phyloP scores from a whole-genome alignment of 2,797 vertebrate species.

The Microctenopoma stevenorrisi region DNA sequence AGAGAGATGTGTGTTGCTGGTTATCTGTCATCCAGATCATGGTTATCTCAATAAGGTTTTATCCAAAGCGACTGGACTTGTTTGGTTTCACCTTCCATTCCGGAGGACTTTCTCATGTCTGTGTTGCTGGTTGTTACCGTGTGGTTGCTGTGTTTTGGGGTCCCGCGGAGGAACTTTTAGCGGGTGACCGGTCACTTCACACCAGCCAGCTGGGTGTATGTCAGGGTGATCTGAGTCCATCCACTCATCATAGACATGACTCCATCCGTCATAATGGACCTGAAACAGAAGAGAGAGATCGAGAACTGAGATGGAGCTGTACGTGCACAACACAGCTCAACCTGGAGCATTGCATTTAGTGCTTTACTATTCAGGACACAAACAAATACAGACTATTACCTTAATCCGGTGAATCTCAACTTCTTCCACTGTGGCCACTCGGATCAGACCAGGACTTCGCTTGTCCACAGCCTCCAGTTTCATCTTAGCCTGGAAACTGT shows the following conservation, averaged over 20 bases:
- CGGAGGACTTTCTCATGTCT: no score
- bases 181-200: constrained; percentile 92
- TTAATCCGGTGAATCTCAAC: constrained; percentile 95
- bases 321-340: neutral
- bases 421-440: constrained; percentile 93
- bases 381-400: constrained; percentile 63
- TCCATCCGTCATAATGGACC: constrained; percentile 98
- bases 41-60: no score
- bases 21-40: neutral
- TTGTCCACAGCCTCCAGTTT: constrained; percentile 96
- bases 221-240: constrained; percentile 95
- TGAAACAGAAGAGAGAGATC: constrained; percentile 57
- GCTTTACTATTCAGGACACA: constrained; percentile 1
- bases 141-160: constrained; percentile 71
- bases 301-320: constrained; percentile 11
- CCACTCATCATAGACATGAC: constrained; percentile 96
- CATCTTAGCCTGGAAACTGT: constrained; percentile 94
- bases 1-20: constrained; percentile 7
- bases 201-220: constrained; percentile 96
- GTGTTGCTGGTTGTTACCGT: constrained; percentile 62
- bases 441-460: constrained; percentile 91
- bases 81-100: no score
- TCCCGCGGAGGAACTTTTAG: constrained; percentile 91
- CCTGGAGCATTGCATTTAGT: neutral
- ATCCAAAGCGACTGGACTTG: no score